Conservation (phyloP, 1,140 invertebrate species). For the Mya arenaria region DNA sequence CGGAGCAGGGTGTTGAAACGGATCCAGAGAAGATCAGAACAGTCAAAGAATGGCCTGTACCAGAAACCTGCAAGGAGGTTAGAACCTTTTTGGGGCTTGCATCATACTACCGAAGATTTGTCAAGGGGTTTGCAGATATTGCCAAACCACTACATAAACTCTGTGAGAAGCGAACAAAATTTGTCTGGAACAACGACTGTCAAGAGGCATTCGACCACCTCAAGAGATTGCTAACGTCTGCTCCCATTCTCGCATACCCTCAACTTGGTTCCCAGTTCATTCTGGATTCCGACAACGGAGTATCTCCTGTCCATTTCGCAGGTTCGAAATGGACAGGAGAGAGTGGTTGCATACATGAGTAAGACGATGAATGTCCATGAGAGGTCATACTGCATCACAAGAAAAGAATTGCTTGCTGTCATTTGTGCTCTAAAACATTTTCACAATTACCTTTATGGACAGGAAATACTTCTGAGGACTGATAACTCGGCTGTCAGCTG, state of each 20-base stretch:
- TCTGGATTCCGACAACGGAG: conserved; percentile 63
- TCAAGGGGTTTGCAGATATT: conserved; percentile 38
- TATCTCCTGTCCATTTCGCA: conserved; percentile 66
- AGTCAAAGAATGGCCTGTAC: conserved; percentile 67
- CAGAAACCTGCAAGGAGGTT: conserved; percentile 67
- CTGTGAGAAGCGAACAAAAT: conserved; percentile 26
- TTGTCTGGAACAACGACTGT: conserved; percentile 49
- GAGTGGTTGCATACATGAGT: conserved; percentile 62
- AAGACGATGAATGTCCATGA: conserved; percentile 73
- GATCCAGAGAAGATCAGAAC: conserved; percentile 71
- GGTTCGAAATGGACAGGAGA: conserved; percentile 58
- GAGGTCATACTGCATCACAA: conserved; percentile 79
- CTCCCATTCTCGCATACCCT: conserved; percentile 56
- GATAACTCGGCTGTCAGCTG: conserved; percentile 60
- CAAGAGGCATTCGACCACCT: conserved; percentile 42
- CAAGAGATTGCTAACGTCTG: conserved; percentile 31
- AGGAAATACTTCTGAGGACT: conserved; percentile 55
- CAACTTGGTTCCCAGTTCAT: conserved; percentile 50
- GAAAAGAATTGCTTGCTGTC: not conserved
- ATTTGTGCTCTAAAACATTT: conserved; percentile 25
- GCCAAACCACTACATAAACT: conserved; percentile 34
- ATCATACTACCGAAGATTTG: conserved; percentile 69
- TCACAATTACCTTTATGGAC: conserved; percentile 60
- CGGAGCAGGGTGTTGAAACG: conserved; percentile 58
- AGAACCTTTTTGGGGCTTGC: conserved; percentile 68